Conservation (phyloP, 2,888 invertebrate genomes). For the Eupithecia inturbata region DNA sequence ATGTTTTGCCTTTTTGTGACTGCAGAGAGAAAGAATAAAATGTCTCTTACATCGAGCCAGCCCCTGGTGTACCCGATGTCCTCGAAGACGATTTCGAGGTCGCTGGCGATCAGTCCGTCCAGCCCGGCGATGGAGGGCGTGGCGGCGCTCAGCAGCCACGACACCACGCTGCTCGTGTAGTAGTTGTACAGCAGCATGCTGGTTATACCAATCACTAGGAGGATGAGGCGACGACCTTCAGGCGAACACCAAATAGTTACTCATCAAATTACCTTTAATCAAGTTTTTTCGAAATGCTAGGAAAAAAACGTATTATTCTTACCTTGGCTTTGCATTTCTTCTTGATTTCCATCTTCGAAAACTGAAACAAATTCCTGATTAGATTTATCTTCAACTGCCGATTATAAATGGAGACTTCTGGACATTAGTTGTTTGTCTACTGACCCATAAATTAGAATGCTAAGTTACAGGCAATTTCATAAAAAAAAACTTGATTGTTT, state of each 20-base stretch:
- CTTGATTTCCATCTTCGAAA: conserved; percentile 69
- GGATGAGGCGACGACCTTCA: conserved; percentile 65
- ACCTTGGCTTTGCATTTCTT: conserved; percentile 67
- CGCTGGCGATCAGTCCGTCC: conserved; percentile 77
- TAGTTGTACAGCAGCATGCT: conserved; percentile 84
- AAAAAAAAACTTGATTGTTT: too few relatives aligned
- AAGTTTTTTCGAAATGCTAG: too few relatives aligned
- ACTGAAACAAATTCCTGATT: too few relatives aligned
- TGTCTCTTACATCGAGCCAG: conserved; percentile 69
- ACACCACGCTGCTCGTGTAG: conserved; percentile 85
- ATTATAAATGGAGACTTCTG: too few relatives aligned
- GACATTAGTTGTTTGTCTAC: not conserved
- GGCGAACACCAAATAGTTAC: not conserved
- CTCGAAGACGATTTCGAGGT: conserved; percentile 80
- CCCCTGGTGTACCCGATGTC: conserved; percentile 78
- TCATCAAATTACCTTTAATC: too few relatives aligned
- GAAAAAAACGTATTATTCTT: conserved; percentile 3
- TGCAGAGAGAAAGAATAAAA: not conserved
- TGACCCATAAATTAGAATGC: not conserved
- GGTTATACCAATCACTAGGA: conserved; percentile 68
- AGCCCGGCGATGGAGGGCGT: conserved; percentile 74
- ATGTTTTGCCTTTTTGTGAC: not conserved
- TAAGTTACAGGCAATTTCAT: too few relatives aligned
- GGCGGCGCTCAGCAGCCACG: conserved; percentile 81
- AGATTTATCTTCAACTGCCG: too few relatives aligned